These are phyloP conservation scores for Entomobrya proxima DNA, from an alignment of 2,888 invertebrate genomes.

Conservation along the genomic window DNA sequence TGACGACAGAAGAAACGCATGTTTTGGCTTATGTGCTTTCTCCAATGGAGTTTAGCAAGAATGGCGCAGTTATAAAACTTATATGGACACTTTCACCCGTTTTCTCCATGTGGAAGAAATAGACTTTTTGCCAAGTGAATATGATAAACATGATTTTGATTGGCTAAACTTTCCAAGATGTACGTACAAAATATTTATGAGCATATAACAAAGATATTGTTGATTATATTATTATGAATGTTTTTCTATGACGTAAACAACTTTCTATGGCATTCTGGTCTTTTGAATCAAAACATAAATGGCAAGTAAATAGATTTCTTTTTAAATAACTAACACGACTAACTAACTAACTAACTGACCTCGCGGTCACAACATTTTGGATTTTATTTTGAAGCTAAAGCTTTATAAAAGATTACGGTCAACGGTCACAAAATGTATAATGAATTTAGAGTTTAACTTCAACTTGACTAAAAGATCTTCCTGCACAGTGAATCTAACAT, in stretches of 20 bases:
- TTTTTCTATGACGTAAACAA: neutral
- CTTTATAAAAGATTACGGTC: too few species aligned
- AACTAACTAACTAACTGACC: too few species aligned
- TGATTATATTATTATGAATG: neutral
- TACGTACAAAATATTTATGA: neutral
- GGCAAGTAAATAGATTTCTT: neutral
- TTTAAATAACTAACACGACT: neutral
- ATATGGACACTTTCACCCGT: slow-evolving; percentile 23
- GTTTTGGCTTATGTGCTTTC: too few species aligned
- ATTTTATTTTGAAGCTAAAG: too few species aligned
- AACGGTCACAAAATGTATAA: too few species aligned
- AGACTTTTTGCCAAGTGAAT: neutral
- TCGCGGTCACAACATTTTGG: too few species aligned
- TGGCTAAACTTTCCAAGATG: neutral
- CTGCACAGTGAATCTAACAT: too few species aligned
- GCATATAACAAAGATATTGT: neutral
- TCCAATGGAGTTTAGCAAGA: neutral
- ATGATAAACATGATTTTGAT: neutral
- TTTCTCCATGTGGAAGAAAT: neutral
- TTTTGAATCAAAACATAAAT: slow-evolving; percentile 12
- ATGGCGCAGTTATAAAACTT: neutral
- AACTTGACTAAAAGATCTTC: too few species aligned
- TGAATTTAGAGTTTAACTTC: too few species aligned
- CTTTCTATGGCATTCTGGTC: neutral
- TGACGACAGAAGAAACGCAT: neutral